Conservation (phyloP, 2,888 invertebrate species). For the Pristionchus exspectatus region DNA sequence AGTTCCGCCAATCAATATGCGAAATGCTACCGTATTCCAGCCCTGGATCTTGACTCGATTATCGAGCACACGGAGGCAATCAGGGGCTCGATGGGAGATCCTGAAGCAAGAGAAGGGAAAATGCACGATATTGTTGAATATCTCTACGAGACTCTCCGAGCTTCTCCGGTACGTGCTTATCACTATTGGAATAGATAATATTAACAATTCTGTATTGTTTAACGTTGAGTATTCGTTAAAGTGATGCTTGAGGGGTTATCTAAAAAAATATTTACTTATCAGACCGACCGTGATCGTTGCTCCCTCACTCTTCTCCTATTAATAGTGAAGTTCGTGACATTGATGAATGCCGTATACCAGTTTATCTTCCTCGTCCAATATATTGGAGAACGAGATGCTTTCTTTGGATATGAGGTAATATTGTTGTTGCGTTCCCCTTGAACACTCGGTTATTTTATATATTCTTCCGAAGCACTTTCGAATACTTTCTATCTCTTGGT, state of each 20-base stretch:
- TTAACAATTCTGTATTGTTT: background rate
- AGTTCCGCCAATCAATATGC: background rate
- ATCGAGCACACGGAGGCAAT: background rate
- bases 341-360: slow-evolving; percentile 14
- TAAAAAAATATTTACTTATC: too few species aligned
- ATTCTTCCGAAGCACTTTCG: too few species aligned
- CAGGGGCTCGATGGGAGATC: background rate
- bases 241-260: background rate
- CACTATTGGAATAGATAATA: background rate
- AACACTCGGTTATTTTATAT: too few species aligned
- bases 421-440: too few species aligned
- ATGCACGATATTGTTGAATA: slow-evolving; percentile 55
- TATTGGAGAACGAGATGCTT: background rate
- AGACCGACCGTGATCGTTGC: background rate
- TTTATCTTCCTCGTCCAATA: background rate
- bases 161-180: background rate
- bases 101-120: slow-evolving; percentile 55
- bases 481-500: too few species aligned
- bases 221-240: too few species aligned
- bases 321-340: background rate
- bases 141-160: slow-evolving; percentile 50
- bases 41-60: slow-evolving; percentile 13
- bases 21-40: background rate
- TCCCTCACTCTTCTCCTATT: background rate
- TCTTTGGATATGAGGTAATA: slow-evolving; percentile 5